Conservation (phyloP, 1,140 invertebrate species). For the Armadillidium nasatum region DNA sequence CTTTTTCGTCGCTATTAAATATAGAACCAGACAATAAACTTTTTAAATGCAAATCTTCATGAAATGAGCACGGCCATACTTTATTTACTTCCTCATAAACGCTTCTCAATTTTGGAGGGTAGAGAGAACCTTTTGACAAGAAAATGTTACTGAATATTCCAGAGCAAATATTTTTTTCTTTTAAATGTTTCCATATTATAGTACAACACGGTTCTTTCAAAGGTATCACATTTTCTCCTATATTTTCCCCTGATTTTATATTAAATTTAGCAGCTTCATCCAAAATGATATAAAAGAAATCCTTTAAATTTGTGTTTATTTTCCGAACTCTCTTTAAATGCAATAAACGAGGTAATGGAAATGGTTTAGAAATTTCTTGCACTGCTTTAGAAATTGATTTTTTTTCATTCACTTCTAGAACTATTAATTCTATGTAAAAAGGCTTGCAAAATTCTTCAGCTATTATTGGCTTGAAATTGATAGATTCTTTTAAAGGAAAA, state of each 20-base stretch:
- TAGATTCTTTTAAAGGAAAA: background rate
- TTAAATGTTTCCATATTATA: background rate
- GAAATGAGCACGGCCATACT: conserved; percentile 38
- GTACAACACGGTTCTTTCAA: background rate
- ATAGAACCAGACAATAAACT: conserved; percentile 52
- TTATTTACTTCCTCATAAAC: conserved; percentile 33
- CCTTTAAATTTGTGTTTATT: background rate
- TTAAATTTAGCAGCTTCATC: background rate
- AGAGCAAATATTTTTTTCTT: background rate
- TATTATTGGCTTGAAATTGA: background rate
- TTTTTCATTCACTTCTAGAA: background rate
- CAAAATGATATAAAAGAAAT: background rate
- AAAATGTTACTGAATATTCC: background rate
- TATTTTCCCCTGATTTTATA: background rate
- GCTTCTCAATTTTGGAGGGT: background rate
- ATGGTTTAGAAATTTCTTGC: background rate
- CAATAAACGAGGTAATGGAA: background rate
- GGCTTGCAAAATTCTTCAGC: background rate
- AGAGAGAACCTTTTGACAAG: background rate
- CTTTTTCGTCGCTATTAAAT: conserved; percentile 59
- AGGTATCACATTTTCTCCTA: background rate
- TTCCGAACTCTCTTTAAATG: conserved; percentile 1
- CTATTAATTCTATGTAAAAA: background rate
- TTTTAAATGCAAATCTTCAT: conserved; percentile 38
- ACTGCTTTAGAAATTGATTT: background rate